phyloP scores from a whole-genome alignment of 2,113 vertebrate species.

The Erythrocebus patas region DNA sequence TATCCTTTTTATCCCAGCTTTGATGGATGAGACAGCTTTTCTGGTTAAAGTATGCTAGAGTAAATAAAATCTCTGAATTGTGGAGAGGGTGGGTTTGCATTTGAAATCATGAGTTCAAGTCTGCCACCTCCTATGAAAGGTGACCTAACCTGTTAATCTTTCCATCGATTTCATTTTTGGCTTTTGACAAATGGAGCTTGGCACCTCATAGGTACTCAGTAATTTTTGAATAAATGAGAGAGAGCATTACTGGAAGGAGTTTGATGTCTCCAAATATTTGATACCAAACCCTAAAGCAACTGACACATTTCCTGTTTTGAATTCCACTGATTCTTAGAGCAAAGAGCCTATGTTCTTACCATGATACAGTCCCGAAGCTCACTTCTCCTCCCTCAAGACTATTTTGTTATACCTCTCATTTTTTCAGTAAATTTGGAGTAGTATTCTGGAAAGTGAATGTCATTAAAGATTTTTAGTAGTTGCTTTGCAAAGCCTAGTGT shows the following conservation, averaged over 20 bases:
- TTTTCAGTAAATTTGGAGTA: background rate
- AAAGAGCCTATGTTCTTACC: background rate
- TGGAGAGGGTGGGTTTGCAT: background rate
- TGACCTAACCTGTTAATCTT: background rate
- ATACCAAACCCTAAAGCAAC: background rate
- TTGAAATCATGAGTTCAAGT: constrained; percentile 43
- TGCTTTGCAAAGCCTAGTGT: background rate
- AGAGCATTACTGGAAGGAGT: background rate
- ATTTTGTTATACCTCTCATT: background rate
- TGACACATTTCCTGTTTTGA: background rate
- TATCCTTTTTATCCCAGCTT: constrained; percentile 44
- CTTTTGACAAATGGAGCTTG: background rate
- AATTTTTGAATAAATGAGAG: background rate
- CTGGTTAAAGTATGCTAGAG: background rate
- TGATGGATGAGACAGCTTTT: constrained; percentile 4
- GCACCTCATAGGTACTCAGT: background rate
- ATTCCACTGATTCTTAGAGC: background rate
- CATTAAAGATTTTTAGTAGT: background rate
- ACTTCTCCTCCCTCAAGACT: background rate
- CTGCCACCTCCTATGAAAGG: background rate
- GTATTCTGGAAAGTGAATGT: background rate
- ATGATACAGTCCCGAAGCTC: background rate
- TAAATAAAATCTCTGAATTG: constrained; percentile 19
- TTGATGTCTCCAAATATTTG: background rate
- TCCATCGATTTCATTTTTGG: background rate